Evolutionary conservation across 2,797 vertebrate genomes (phyloP), one percentile per base, ranked within the genome.

Genomic region (Pseudomugil tenellus): DNA sequence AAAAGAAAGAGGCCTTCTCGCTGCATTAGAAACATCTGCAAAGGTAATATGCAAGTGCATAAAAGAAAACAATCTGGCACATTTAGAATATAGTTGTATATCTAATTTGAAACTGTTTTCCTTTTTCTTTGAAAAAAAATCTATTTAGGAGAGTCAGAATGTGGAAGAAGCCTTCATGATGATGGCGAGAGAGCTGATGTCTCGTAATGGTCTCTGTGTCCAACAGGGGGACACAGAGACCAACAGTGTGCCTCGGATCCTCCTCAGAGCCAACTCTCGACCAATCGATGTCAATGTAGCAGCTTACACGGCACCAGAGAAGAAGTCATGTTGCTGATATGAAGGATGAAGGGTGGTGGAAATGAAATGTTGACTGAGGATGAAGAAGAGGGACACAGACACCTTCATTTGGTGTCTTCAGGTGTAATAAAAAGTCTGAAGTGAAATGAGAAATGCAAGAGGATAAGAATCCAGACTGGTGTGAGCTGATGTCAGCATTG

Each of bases 1-100:
- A 3, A 84, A 91, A 5, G 86, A 91, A 1, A 69, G 31, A 55
- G 89, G 86, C 0, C 49, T 92, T 10, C 76, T 93, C 1, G 91
- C 88, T 39, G 89, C 91, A 26, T 53, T 93, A 21, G 92, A 93
- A 65, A 93, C 91, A 19, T 93, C 92, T 16, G 92, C 92, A 39
- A 93, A 92, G 90, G 92, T 92, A 76, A 56, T 1, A n/a, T 5
- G 17, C 7, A 8, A 9, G 3, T 3, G 2, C n/a, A 46, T 21
- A 4, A 39, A 19, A 46, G n/a, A 21, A 52, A 57, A 29, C 6
- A 1, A 14, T 8, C n/a, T 14, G 2, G 1, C 4, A 59, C 16
- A 11, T 13, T 48, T 21, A 29, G 2, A 17, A 4, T 28, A 53
- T 9, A 28, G 13, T 9, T 3, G 13, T 6, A 62, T 28, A 26